These are phyloP conservation scores for Chymomyza costata DNA, from an alignment of 1,140 invertebrate genomes.

Conservation along the genomic window DNA sequence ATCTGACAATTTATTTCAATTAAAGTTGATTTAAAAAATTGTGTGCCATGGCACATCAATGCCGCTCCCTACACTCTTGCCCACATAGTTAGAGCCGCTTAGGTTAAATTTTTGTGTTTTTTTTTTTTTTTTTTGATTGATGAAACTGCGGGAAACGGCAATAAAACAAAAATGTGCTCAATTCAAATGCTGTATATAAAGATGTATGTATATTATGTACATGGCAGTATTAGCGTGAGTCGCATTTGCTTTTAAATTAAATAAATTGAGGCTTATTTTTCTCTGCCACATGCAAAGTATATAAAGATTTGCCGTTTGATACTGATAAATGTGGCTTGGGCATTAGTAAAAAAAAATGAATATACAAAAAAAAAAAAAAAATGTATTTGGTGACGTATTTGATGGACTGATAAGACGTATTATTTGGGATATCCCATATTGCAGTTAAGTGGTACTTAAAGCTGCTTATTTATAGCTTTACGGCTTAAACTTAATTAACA, in stretches of 20 bases:
- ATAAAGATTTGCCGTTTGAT: conserved; percentile 30
- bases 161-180: conserved; percentile 10
- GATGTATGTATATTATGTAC: conserved; percentile 4
- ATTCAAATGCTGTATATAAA: conserved; percentile 15
- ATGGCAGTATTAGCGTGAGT: neutral
- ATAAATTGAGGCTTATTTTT: no score
- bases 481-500: no score
- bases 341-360: no score
- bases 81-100: neutral
- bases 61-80: neutral
- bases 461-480: no score
- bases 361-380: no score
- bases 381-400: no score
- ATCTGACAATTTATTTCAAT: conserved; percentile 72
- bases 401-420: no score
- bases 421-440: no score
- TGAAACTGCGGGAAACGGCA: conserved; percentile 25
- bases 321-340: conserved; percentile 26
- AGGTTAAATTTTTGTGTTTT: no score
- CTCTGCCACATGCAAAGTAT: neutral
- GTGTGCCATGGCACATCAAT: conserved; percentile 2
- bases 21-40: conserved; percentile 69
- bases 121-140: no score
- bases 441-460: no score
- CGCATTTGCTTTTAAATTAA: no score